These are phyloP conservation scores for Tenrec ecaudatus DNA, from an alignment of 2,113 vertebrate genomes.

Conservation along the genomic window DNA sequence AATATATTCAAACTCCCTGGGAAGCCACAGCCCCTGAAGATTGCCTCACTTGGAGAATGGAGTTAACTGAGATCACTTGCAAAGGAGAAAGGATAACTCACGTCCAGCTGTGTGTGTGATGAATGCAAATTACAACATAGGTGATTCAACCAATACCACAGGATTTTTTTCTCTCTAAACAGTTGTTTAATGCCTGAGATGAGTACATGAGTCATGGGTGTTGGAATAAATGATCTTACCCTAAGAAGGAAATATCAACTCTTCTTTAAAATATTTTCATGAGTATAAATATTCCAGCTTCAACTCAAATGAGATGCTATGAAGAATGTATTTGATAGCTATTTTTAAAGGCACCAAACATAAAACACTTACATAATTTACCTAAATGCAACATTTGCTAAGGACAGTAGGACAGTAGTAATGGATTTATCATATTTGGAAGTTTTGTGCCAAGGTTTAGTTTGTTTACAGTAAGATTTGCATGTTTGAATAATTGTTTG, in stretches of 20 bases:
- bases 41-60: background rate
- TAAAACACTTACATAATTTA: background rate
- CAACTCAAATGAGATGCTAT: background rate
- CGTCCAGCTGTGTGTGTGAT: background rate
- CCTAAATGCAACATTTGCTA: background rate
- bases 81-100: background rate
- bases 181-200: background rate
- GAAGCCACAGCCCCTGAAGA: background rate
- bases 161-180: background rate
- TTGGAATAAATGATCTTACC: background rate
- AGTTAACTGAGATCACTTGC: background rate
- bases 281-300: background rate
- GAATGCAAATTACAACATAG: background rate
- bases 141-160: background rate
- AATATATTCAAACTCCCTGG: background rate
- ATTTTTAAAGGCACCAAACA: background rate
- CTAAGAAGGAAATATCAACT: background rate
- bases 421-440: background rate
- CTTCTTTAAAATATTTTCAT: slow-evolving; percentile 25
- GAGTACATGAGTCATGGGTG: background rate
- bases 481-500: background rate
- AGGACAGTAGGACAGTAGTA: background rate
- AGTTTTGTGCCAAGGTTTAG: background rate
- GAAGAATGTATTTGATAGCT: background rate
- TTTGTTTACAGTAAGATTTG: background rate